Conservation (phyloP, 2,888 invertebrate genomes). For the Bruchidius siliquastri region DNA sequence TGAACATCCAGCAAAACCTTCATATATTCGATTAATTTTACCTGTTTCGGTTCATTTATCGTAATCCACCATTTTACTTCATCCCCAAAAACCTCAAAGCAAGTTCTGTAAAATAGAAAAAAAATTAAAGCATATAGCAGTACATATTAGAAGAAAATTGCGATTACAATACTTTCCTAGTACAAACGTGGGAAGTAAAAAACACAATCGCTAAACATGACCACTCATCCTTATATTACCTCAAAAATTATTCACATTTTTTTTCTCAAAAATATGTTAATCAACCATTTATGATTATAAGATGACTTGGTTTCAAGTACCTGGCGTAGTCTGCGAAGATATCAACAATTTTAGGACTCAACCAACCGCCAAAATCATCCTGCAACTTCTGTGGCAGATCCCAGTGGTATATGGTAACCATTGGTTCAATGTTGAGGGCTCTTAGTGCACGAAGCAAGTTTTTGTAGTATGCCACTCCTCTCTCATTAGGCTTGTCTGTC, state of each 20-base stretch:
- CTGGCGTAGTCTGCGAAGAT: conserved; percentile 58
- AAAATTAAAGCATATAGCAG: too few relatives aligned
- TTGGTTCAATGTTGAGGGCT: conserved; percentile 10
- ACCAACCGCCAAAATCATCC: conserved; percentile 57
- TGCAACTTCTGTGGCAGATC: conserved; percentile 21
- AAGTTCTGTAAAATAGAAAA: conserved; percentile 26
- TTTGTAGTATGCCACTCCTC: conserved; percentile 32
- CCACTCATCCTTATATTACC: too few relatives aligned
- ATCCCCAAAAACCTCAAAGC: conserved; percentile 43
- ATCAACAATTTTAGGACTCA: conserved; percentile 58
- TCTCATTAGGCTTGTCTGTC: conserved; percentile 46
- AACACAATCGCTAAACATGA: too few relatives aligned
- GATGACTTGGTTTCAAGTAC: too few relatives aligned
- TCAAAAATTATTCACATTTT: too few relatives aligned
- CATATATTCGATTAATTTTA: neutral
- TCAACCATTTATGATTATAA: too few relatives aligned
- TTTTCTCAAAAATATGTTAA: too few relatives aligned
- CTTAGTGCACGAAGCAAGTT: conserved; percentile 17
- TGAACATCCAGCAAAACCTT: neutral
- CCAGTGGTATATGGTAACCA: conserved; percentile 20
- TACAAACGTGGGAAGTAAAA: too few relatives aligned
- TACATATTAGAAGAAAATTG: too few relatives aligned
- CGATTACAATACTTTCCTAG: too few relatives aligned
- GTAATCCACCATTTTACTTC: conserved; percentile 53
- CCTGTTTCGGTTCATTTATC: conserved; percentile 49